Conservation (phyloP, 2,888 invertebrate genomes). For the Drosophila imparisetae region DNA sequence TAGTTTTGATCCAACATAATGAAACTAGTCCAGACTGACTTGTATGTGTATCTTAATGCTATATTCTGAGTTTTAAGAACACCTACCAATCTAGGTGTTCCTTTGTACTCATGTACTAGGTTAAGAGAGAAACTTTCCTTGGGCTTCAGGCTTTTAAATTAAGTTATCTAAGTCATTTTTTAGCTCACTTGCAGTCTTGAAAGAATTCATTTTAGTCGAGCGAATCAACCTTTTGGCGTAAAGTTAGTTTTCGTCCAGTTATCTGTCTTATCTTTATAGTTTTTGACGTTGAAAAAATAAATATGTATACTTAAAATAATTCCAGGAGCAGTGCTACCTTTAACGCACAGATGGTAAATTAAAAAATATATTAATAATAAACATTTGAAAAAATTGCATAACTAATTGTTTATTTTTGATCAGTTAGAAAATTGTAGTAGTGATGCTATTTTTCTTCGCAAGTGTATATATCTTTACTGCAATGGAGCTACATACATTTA, state of each 20-base stretch:
- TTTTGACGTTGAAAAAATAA: no score
- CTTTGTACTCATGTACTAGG: neutral
- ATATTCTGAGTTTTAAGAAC: neutral
- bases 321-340: no score
- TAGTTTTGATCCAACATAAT: neutral
- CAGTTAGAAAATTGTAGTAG: neutral
- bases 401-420: neutral
- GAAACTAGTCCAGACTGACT: neutral
- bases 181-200: neutral
- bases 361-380: neutral
- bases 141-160: neutral
- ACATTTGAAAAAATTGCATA: neutral
- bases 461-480: neutral
- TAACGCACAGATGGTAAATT: neutral
- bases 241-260: neutral
- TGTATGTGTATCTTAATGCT: neutral
- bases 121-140: neutral
- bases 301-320: no score
- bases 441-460: neutral
- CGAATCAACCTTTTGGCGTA: neutral
- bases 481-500: constrained; percentile 12
- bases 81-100: neutral
- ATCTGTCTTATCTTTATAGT: neutral
- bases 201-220: neutral
- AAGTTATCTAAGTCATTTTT: neutral